These are phyloP conservation scores for Listronotus oregonensis DNA, from an alignment of 1,140 invertebrate genomes.

Conservation along the genomic window DNA sequence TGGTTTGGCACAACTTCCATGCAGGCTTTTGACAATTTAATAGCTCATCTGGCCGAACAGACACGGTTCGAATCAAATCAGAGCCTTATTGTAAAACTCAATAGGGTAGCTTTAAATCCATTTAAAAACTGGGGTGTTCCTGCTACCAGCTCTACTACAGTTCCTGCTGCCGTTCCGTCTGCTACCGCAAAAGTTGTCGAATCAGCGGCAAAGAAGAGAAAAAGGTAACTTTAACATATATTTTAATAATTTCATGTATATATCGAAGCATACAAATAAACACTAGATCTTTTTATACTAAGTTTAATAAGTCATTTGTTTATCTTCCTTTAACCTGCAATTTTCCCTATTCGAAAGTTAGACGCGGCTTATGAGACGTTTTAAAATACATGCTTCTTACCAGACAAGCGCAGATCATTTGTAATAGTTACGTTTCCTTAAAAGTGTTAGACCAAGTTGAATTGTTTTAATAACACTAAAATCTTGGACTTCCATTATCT, in stretches of 20 bases:
- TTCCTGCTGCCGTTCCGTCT: conserved; percentile 8
- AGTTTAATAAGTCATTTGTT: too few relatives aligned
- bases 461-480: too few relatives aligned
- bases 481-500: too few relatives aligned
- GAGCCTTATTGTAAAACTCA: conserved; percentile 56
- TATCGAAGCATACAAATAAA: too few relatives aligned
- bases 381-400: too few relatives aligned
- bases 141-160: background rate
- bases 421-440: too few relatives aligned
- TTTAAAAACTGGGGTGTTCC: conserved; percentile 74
- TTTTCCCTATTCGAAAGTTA: too few relatives aligned
- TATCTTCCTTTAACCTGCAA: too few relatives aligned
- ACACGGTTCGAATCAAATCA: conserved; percentile 66
- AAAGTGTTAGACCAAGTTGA: too few relatives aligned
- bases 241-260: background rate
- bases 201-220: conserved; percentile 19
- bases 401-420: too few relatives aligned
- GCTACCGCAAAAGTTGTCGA: conserved; percentile 8
- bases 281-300: too few relatives aligned
- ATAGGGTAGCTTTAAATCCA: conserved; percentile 73
- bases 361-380: too few relatives aligned
- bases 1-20: conserved; percentile 74
- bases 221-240: conserved; percentile 16
- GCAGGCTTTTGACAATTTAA: conserved; percentile 81
- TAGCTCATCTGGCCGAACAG: conserved; percentile 77